These are phyloP conservation scores for Castor canadensis DNA, from an alignment of 2,113 vertebrate species.

Conservation along the genomic window DNA sequence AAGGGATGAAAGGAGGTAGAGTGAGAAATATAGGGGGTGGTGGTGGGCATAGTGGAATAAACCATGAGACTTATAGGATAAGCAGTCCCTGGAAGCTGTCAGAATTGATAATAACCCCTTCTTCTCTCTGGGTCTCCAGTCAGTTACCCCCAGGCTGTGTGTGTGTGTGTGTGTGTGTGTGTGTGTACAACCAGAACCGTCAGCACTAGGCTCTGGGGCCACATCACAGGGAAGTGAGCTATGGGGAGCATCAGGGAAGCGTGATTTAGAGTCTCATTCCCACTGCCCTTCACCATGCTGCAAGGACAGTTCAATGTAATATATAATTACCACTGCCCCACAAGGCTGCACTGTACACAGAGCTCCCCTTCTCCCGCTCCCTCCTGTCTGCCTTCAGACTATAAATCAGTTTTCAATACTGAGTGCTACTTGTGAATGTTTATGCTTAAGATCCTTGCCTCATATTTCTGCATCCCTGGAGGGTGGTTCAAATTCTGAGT, in stretches of 20 bases:
- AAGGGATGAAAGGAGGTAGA: neutral
- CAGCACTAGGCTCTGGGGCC: constrained; percentile 42
- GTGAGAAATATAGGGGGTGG: neutral
- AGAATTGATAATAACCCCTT: neutral
- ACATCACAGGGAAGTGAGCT: constrained; percentile 28
- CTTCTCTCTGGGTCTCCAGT: neutral
- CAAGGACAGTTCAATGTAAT: constrained; percentile 76
- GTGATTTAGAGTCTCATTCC: constrained; percentile 74
- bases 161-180: neutral
- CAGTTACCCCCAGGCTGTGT: neutral
- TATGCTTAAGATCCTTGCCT: constrained; percentile 48
- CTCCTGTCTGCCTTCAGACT: constrained; percentile 15
- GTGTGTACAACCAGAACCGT: neutral
- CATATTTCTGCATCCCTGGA: constrained; percentile 59
- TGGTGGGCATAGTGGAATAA: neutral
- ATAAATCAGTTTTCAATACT: constrained; percentile 79
- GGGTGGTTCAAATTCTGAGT: neutral
- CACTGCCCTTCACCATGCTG: constrained; percentile 72
- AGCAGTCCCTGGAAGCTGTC: neutral
- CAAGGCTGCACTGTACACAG: constrained; percentile 58
- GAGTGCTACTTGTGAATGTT: constrained; percentile 75
- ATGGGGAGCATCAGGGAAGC: constrained; percentile 32
- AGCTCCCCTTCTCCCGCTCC: constrained; percentile 53
- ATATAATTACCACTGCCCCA: constrained; percentile 24
- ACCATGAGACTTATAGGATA: neutral